phyloP scores from a whole-genome alignment of 2,113 vertebrate species.

The Nothobranchius furzeri region DNA sequence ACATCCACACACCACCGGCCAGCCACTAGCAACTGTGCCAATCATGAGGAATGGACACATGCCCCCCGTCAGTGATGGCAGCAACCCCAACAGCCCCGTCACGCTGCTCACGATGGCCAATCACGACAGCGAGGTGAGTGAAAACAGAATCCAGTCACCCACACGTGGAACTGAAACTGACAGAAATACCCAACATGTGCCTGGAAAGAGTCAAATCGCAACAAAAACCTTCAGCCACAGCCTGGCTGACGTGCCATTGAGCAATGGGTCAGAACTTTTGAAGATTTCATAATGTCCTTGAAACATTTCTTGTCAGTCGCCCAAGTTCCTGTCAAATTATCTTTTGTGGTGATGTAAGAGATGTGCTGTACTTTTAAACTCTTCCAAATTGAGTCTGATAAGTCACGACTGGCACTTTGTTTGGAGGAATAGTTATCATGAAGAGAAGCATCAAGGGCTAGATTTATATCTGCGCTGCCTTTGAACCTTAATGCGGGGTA shows the following conservation, averaged over 20 bases:
- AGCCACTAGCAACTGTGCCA: constrained; percentile 71
- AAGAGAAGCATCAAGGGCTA: neutral
- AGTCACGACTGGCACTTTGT: constrained; percentile 41
- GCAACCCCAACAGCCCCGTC: constrained; percentile 78
- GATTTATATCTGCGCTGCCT: constrained; percentile 7
- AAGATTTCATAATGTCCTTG: constrained; percentile 35
- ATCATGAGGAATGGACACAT: constrained; percentile 82
- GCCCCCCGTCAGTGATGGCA: constrained; percentile 72
- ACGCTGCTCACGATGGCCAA: constrained; percentile 83
- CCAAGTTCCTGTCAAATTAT: neutral
- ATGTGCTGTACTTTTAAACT: constrained; percentile 26
- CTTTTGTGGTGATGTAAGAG: constrained; percentile 4
- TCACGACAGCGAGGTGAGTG: constrained; percentile 84
- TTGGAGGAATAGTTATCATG: constrained; percentile 16
- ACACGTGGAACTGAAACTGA: constrained; percentile 56
- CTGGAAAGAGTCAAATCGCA: constrained; percentile 20
- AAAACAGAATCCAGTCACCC: constrained; percentile 2
- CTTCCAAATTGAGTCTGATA: constrained; percentile 33
- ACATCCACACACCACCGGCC: constrained; percentile 76
- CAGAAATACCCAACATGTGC: neutral
- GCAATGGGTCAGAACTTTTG: constrained; percentile 15
- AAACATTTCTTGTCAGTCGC: constrained; percentile 26
- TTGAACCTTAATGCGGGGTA: constrained; percentile 24
- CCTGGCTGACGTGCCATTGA: neutral
- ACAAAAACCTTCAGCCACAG: constrained; percentile 11